A percentile compares a stretch with the other conserved stretches of the same genome.
phyloP scores from a whole-genome alignment of 2,888 invertebrate genomes.

The Pyrochroa serraticornis region DNA sequence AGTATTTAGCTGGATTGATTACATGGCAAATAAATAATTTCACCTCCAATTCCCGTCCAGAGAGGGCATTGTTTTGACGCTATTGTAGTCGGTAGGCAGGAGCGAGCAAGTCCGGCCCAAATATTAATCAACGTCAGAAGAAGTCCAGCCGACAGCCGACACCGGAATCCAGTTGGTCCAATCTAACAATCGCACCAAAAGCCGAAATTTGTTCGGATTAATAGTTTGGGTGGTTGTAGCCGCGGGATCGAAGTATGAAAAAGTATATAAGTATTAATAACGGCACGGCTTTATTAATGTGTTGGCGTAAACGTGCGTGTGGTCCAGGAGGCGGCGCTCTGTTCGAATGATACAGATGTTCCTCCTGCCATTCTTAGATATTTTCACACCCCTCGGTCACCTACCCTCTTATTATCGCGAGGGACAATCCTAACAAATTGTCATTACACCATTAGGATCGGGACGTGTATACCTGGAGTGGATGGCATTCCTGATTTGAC shows the following conservation, averaged over 20 bases:
- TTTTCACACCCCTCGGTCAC: conserved; percentile 46
- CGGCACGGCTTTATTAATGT: conserved; percentile 57
- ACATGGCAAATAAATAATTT: conserved; percentile 14
- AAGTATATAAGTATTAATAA: conserved; percentile 57
- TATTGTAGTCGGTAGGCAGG: conserved; percentile 54
- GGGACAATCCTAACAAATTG: conserved; percentile 27
- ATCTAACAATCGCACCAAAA: not conserved
- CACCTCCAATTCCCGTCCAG: conserved; percentile 7
- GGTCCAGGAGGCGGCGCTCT: conserved; percentile 51
- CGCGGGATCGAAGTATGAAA: conserved; percentile 54
- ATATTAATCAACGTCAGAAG: conserved; percentile 57
- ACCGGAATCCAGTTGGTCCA: conserved; percentile 44
- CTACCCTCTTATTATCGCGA: conserved; percentile 37
- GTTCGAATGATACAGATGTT: conserved; percentile 51
- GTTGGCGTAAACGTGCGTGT: conserved; percentile 57
- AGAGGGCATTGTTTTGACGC: conserved; percentile 53
- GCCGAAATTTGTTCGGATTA: conserved; percentile 2
- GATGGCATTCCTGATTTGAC: conserved; percentile 50
- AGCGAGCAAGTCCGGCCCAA: conserved; percentile 52
- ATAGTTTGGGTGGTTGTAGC: conserved; percentile 18
- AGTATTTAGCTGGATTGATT: not conserved
- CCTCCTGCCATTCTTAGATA: conserved; percentile 22
- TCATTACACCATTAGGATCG: conserved; percentile 24
- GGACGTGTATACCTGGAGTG: conserved; percentile 8
- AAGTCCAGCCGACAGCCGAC: conserved; percentile 45